Evolutionary conservation across 2,113 vertebrate genomes (phyloP).

Genomic region (Gorilla gorilla): DNA sequence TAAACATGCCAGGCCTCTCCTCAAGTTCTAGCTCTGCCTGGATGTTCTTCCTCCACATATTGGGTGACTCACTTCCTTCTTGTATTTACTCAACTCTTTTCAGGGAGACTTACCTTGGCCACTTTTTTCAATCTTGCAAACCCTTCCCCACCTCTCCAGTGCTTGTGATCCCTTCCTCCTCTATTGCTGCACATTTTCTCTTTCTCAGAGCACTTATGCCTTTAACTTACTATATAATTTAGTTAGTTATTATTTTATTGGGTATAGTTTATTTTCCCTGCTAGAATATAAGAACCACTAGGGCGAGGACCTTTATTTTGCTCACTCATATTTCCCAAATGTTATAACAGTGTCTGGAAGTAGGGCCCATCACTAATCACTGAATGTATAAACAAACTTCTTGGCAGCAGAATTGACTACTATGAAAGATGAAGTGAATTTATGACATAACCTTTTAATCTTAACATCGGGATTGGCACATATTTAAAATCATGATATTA

Average conservation of each 20-base stretch:
- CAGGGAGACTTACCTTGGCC: neutral
- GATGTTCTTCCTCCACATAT: neutral
- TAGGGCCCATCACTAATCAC: neutral
- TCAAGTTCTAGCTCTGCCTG: neutral
- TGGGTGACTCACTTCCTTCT: neutral
- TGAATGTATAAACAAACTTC: neutral
- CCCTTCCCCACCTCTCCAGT: neutral
- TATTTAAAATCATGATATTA: neutral
- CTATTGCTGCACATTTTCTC: neutral
- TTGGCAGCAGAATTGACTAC: neutral
- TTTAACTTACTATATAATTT: neutral
- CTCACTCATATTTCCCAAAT: neutral
- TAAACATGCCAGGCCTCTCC: neutral
- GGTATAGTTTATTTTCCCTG: neutral
- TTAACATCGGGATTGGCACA: neutral
- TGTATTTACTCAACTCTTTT: neutral
- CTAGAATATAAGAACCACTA: neutral
- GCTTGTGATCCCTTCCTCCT: neutral
- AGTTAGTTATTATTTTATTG: neutral
- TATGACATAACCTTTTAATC: neutral
- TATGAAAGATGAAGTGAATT: neutral
- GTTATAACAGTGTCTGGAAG: neutral
- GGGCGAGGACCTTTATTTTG: neutral
- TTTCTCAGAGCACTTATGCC: neutral
- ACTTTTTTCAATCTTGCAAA: neutral